phyloP scores from a whole-genome alignment of 2,113 vertebrate species.

The Grammomys dolichurus region DNA sequence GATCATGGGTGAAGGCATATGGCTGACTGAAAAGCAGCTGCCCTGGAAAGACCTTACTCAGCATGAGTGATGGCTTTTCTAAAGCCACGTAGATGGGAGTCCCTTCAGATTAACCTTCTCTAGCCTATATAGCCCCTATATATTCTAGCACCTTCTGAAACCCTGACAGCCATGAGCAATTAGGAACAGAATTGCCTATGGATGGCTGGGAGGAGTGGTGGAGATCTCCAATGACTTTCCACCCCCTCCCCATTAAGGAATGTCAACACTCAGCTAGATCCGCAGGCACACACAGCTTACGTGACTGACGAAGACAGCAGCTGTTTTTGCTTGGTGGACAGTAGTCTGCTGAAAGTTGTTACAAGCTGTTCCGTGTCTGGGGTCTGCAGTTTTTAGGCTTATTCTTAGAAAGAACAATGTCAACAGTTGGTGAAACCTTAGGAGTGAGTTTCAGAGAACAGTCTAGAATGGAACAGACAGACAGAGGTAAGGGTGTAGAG shows the following conservation, averaged over 20 bases:
- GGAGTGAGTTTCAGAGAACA: not conserved
- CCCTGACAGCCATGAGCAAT: not conserved
- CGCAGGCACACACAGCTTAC: not conserved
- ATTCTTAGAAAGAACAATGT: not conserved
- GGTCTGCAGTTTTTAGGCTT: not conserved
- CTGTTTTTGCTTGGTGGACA: not conserved
- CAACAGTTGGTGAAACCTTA: not conserved
- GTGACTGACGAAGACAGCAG: not conserved
- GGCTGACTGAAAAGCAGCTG: not conserved
- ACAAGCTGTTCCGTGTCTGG: rapidly evolving
- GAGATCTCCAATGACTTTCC: not conserved
- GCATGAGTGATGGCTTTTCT: not conserved
- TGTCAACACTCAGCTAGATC: not conserved
- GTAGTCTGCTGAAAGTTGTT: not conserved
- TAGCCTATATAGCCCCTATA: not conserved
- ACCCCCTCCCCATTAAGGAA: not conserved
- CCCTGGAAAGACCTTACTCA: not conserved
- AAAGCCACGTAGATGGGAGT: not conserved
- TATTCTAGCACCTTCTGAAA: not conserved
- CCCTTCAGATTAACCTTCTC: not conserved
- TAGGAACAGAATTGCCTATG: not conserved
- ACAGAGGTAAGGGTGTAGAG: not conserved
- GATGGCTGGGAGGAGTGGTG: not conserved
- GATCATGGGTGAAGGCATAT: too few species aligned
- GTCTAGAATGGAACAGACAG: not conserved